These are phyloP conservation scores for Papilio machaon DNA, from an alignment of 1,140 invertebrate genomes.

Conservation along the genomic window DNA sequence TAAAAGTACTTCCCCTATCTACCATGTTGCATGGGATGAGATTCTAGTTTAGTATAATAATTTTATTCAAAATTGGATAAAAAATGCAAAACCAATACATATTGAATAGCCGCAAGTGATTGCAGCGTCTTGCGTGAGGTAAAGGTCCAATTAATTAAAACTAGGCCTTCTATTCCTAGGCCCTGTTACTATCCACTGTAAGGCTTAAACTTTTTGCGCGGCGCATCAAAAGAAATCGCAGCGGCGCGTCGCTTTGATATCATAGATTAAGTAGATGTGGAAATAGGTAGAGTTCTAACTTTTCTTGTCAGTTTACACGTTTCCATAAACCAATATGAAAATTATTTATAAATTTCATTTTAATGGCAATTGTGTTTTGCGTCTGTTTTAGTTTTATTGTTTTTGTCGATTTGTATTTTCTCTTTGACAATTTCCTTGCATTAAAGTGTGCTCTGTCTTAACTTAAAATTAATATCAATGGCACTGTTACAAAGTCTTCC, in stretches of 20 bases:
- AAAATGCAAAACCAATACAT: conserved; percentile 1
- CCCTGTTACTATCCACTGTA: conserved; percentile 25
- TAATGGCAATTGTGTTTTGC: too few relatives aligned
- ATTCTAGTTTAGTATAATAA: neutral
- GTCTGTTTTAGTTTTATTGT: neutral
- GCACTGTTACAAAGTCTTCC: too few relatives aligned
- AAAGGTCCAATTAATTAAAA: conserved; percentile 45
- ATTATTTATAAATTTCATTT: neutral
- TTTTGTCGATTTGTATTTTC: neutral
- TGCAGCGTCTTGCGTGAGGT: conserved; percentile 19
- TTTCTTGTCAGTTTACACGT: neutral
- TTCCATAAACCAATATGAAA: neutral
- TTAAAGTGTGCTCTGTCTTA: too few relatives aligned
- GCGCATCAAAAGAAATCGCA: conserved; percentile 45
- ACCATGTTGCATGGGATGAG: neutral
- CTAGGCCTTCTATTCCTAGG: conserved; percentile 45
- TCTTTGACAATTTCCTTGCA: neutral
- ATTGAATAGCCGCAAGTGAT: neutral
- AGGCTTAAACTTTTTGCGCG: conserved; percentile 46
- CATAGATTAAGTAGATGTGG: conserved; percentile 42
- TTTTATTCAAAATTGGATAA: neutral
- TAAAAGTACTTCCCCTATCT: neutral
- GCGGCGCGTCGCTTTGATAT: conserved; percentile 53
- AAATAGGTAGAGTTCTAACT: conserved; percentile 27
- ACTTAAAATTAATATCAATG: too few relatives aligned